Evolutionary conservation across 2,888 invertebrate genomes (phyloP), one percentile per base, ranked within the genome.

Genomic region (Rugalucina vietnamica): DNA sequence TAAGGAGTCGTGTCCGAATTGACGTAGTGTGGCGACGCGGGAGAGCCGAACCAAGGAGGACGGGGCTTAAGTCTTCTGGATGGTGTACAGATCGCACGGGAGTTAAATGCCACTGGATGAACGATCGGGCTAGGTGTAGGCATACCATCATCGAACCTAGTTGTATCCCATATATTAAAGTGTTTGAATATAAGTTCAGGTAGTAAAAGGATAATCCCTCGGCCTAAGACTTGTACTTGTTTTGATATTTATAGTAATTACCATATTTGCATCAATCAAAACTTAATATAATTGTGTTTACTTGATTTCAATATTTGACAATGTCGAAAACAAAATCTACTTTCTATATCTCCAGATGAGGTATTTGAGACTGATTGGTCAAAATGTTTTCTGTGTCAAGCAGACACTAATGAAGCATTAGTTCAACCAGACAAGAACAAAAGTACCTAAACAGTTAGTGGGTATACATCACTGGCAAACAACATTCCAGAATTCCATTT

Each of bases 191-290:
- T 34, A 65, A 12, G 32, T 65, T 34, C 1, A 32, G 34, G 65
- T 65, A 21, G 65, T 65, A 65, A 65, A 65, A 34, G 65, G 65
- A 34, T 65, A 65, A 34, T 65, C 65, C 65, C 32, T 65, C 65
- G 34, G 10, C 34, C 34, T 43, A 34, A 18, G 21, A 65, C 10
- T 65, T 34, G 34, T 2, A 65, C 3, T 18, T 8, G 27, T 65
- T 10, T 32, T 34, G 12, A 34, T 12, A 1, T 65, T 18, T 65
- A 34, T 65, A 34, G 14, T 1, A 32, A 65, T 18, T 18, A 65
- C 65, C 12, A 12, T 34, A 2, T 34, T 34, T 8, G 1, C 21
- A 1, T 65, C 14, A 8, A 65, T 65, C 34, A 65, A 5, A 65
- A 27, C 3, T 24, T 65, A 2, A 65, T 34, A 18, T 65, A 32